phyloP scores from a whole-genome alignment of 2,888 invertebrate species.

The Amiota mariae region DNA sequence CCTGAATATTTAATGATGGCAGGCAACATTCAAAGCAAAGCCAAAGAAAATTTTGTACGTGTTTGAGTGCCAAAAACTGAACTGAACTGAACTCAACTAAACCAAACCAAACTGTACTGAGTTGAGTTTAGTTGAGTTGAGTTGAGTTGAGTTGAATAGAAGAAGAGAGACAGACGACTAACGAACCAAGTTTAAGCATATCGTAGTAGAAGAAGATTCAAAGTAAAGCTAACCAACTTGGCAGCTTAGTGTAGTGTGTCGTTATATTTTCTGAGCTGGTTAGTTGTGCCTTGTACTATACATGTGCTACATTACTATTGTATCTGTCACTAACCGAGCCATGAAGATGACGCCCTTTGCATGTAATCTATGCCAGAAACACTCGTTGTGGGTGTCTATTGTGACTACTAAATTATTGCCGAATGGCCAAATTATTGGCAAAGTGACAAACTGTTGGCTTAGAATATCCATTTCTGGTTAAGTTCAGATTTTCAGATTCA shows the following conservation, averaged over 20 bases:
- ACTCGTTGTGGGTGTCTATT: slow-evolving; percentile 32
- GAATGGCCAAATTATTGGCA: slow-evolving; percentile 47
- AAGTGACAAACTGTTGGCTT: slow-evolving; percentile 42
- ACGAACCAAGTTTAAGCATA: background rate
- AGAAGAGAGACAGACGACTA: too few relatives aligned
- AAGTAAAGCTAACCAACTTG: background rate
- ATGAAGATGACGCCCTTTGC: slow-evolving; percentile 17
- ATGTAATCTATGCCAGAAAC: slow-evolving; percentile 44
- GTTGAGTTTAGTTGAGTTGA: too few relatives aligned
- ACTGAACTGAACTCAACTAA: too few relatives aligned
- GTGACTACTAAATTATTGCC: slow-evolving; percentile 22
- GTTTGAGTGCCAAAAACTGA: slow-evolving; percentile 60
- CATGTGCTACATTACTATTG: background rate
- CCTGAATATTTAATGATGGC: slow-evolving; percentile 69
- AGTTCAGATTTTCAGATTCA: too few relatives aligned
- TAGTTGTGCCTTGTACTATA: background rate
- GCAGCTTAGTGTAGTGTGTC: background rate
- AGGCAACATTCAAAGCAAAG: slow-evolving; percentile 34
- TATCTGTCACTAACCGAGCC: slow-evolving; percentile 3
- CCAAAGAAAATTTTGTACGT: slow-evolving; percentile 49
- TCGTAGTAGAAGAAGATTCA: background rate
- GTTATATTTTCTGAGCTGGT: background rate
- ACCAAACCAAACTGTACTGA: too few relatives aligned
- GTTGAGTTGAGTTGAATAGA: too few relatives aligned
- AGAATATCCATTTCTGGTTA: too few relatives aligned